These are phyloP conservation scores for Octodon degus DNA, from an alignment of 2,113 vertebrate species.

Conservation along the genomic window DNA sequence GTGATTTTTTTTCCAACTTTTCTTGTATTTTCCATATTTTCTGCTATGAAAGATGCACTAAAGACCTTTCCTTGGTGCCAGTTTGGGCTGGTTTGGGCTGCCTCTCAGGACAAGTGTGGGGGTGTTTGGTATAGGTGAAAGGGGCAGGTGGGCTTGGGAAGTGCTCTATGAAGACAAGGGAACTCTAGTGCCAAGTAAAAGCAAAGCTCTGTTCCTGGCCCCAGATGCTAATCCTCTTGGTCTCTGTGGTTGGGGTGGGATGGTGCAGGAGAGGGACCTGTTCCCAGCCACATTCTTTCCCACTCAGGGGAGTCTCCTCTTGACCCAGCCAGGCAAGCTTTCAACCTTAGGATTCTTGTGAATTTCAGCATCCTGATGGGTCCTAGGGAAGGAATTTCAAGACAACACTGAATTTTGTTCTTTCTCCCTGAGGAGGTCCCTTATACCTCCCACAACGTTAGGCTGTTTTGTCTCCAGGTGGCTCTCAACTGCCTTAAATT, in stretches of 20 bases:
- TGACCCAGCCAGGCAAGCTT: not conserved
- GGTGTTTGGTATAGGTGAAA: not conserved
- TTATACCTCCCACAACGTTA: not conserved
- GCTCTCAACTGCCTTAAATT: not conserved
- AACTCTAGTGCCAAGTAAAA: not conserved
- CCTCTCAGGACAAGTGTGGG: not conserved
- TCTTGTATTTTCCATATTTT: constrained; percentile 8
- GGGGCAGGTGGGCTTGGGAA: not conserved
- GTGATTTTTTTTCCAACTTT: not conserved
- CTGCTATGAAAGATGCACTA: not conserved
- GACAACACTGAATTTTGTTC: not conserved
- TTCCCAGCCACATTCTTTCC: not conserved
- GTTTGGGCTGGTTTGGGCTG: not conserved
- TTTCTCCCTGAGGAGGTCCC: not conserved
- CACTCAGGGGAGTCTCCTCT: not conserved
- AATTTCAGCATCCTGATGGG: not conserved
- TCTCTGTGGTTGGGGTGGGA: not conserved
- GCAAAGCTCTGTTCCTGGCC: not conserved
- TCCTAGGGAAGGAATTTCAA: not conserved
- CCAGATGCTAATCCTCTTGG: not conserved
- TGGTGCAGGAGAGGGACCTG: fast-evolving
- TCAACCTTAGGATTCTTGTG: too few species aligned
- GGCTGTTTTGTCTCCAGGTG: not conserved
- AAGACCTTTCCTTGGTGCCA: not conserved
- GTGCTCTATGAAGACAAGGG: not conserved